Evolutionary conservation across 1,140 invertebrate genomes (phyloP).

Genomic region (Parapsyche elsis): DNA sequence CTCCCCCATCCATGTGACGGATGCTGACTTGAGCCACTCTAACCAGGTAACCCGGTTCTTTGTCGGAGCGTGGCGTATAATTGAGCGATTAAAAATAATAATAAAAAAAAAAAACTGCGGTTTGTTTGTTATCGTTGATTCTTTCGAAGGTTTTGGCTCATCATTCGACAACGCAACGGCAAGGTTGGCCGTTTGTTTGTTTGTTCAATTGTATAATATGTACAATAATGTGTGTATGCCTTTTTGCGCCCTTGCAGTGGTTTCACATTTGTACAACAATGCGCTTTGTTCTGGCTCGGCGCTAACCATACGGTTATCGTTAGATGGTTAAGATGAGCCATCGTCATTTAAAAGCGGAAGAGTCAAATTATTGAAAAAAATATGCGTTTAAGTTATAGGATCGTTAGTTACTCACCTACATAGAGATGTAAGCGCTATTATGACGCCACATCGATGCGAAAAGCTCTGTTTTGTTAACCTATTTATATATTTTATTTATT

Average conservation of each 20-base stretch:
- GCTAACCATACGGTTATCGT: not conserved
- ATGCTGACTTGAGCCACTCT: not conserved
- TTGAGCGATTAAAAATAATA: slow-evolving; percentile 3
- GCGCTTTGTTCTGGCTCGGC: not conserved
- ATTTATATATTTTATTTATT: too few relatives aligned
- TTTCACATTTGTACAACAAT: not conserved
- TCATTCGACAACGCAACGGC: not conserved
- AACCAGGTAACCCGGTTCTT: slow-evolving; percentile 41
- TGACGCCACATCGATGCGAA: too few relatives aligned
- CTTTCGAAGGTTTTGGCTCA: not conserved
- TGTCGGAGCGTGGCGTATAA: slow-evolving; percentile 21
- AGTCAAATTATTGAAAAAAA: too few relatives aligned
- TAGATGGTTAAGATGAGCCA: too few relatives aligned
- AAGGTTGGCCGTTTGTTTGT: not conserved
- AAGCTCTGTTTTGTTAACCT: too few relatives aligned
- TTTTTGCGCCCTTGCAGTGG: not conserved
- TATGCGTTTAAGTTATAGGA: too few relatives aligned
- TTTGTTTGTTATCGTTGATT: not conserved
- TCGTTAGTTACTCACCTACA: too few relatives aligned
- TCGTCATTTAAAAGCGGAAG: too few relatives aligned
- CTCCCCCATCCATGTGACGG: too few relatives aligned
- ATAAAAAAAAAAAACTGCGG: not conserved
- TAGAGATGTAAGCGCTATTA: too few relatives aligned
- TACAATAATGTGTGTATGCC: not conserved
- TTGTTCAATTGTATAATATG: not conserved